Evolutionary conservation across 2,797 vertebrate genomes (phyloP), one percentile per base, ranked within the genome.

Genomic region (Gymnocypris eckloni): DNA sequence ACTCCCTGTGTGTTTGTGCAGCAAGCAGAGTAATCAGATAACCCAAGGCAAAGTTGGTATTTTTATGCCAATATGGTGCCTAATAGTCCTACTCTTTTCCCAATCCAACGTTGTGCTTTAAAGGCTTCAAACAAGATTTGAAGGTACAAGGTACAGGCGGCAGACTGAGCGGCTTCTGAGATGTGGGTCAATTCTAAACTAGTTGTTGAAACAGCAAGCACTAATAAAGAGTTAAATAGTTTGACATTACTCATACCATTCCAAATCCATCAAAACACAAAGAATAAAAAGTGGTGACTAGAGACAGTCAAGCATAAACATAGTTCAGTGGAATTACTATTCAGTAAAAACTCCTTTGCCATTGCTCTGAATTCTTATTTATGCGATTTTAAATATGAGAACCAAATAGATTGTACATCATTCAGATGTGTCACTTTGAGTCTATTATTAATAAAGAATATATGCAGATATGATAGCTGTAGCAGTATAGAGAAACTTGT

Each of bases 1-100:
- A 20, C 56, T 77, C 61, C 12, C 28, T 76, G 69, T 79, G 73
- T 89, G 73, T 85, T 81, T 89, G 80, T 86, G 52, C 54, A 75
- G 56, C 22, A 81, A 64, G 84, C 56, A 73, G 22, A 81, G 20
- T 52, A 73, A 81, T 66, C 78, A 80, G 69, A 80, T 66, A 73
- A 85, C 78, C 43, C 28, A 39, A 73, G 77, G 78, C 77, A 48
- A 79, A 73, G 43, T 85, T 80, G 84, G 18, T 72, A 67, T 85
- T 85, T 72, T 85, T 73, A 72, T 85, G 52, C 54, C n/a, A 33
- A 18, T 59, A 25, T 33, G 39, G 16, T 45, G 66, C 83, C 67
- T 72, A 37, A 59, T n/a, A 56, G 37, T 70, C 75, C 37, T 39
- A 16, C 43, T 48, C 6, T 28, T 84, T 69, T 10, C 8, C 48